phyloP scores from a whole-genome alignment of 1,140 invertebrate genomes.

The Drosophila setifemur region DNA sequence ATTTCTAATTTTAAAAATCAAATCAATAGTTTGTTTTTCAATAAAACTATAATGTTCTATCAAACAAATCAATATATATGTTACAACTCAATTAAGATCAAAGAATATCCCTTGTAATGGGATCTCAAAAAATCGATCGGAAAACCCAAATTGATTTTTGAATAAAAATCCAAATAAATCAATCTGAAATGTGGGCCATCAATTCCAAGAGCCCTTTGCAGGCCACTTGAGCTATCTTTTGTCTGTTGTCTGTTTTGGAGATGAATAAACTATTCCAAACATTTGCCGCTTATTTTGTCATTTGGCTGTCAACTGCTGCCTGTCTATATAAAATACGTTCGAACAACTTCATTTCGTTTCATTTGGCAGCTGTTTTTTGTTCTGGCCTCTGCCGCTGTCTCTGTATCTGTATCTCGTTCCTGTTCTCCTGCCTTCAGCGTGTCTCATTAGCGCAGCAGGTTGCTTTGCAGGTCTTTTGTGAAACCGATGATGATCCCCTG shows the following conservation, averaged over 20 bases:
- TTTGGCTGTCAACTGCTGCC: slow-evolving; percentile 71
- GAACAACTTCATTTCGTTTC: slow-evolving; percentile 66
- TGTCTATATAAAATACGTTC: slow-evolving; percentile 21
- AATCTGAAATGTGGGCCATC: slow-evolving; percentile 16
- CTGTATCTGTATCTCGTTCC: slow-evolving; percentile 1
- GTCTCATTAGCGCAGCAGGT: slow-evolving; percentile 78
- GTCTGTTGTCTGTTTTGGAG: slow-evolving; percentile 1
- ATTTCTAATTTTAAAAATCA: not conserved
- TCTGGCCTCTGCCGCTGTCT: not conserved
- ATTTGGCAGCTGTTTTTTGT: slow-evolving; percentile 68
- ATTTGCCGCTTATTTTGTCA: slow-evolving; percentile 76
- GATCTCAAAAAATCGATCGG: too few species aligned
- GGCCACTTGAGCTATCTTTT: slow-evolving; percentile 38
- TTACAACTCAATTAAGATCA: too few species aligned
- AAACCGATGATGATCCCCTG: slow-evolving; percentile 7
- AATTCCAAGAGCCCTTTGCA: not conserved
- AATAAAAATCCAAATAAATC: slow-evolving; percentile 23
- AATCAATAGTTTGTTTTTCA: not conserved
- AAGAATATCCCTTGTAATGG: too few species aligned
- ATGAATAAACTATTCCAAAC: slow-evolving; percentile 65
- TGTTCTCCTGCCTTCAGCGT: slow-evolving; percentile 45
- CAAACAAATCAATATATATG: slow-evolving; percentile 43
- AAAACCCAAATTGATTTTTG: not conserved
- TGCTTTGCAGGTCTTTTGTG: slow-evolving; percentile 40
- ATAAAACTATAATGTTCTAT: too few species aligned